Conservation (phyloP, 2,888 invertebrate species). For the Seladonia tumulorum region DNA sequence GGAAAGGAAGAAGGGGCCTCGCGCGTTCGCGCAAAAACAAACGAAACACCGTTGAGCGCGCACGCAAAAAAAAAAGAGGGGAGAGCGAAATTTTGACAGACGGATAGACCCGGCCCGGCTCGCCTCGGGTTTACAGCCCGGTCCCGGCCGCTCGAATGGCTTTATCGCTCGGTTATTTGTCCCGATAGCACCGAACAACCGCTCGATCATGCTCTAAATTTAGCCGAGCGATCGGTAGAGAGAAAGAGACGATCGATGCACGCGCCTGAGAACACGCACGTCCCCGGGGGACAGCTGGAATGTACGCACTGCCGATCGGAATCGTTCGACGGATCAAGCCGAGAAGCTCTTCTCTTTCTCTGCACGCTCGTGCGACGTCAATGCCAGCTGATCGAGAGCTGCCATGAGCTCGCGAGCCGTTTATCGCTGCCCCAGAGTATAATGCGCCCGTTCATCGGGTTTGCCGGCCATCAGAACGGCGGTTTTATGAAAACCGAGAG, state of each 20-base stretch:
- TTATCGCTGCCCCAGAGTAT: slow-evolving; percentile 44
- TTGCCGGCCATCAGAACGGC: background rate
- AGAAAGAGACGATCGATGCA: slow-evolving; percentile 25
- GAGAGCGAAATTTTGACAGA: slow-evolving; percentile 22
- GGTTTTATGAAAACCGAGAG: slow-evolving; percentile 28
- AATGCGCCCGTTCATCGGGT: slow-evolving; percentile 40
- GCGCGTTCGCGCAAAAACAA: background rate
- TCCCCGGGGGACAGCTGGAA: slow-evolving; percentile 48
- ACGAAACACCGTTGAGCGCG: background rate
- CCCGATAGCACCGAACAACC: slow-evolving; percentile 72
- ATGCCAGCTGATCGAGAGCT: slow-evolving; percentile 66
- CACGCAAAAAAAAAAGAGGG: background rate
- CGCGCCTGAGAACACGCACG: slow-evolving; percentile 30
- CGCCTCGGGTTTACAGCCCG: background rate
- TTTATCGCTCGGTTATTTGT: slow-evolving; percentile 74
- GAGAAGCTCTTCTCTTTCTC: background rate
- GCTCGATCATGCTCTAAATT: slow-evolving; percentile 77
- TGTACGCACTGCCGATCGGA: slow-evolving; percentile 49
- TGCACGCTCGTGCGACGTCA: slow-evolving; percentile 45
- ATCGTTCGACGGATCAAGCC: slow-evolving; percentile 27
- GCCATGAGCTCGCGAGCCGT: slow-evolving; percentile 20
- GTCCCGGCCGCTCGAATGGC: slow-evolving; percentile 55
- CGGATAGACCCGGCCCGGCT: background rate
- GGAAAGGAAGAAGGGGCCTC: background rate
- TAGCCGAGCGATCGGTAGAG: slow-evolving; percentile 59